Conservation (phyloP, 2,888 invertebrate genomes). For the Eremobia ochroleuca region DNA sequence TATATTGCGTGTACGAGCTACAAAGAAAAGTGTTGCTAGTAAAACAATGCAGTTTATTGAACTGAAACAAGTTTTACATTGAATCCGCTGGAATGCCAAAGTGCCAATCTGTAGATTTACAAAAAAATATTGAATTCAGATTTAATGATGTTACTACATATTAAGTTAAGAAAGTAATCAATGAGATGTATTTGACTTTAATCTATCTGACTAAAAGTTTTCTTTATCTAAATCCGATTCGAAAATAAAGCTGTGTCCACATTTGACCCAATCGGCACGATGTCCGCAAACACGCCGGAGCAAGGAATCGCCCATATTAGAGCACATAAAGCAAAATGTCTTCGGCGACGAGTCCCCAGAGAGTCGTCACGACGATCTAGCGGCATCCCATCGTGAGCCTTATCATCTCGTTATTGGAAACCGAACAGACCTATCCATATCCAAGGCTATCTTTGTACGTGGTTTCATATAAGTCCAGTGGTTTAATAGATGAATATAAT, state of each 20-base stretch:
- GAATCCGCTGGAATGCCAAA: not conserved
- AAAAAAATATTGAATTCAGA: not conserved
- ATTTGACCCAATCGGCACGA: conserved; percentile 5
- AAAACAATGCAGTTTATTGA: conserved; percentile 39
- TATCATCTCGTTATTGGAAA: conserved; percentile 82
- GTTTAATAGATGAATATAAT: not conserved
- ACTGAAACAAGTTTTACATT: conserved; percentile 4
- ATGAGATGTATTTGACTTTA: not conserved
- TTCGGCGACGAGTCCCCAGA: conserved; percentile 73
- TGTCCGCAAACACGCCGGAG: conserved; percentile 40
- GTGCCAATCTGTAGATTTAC: not conserved
- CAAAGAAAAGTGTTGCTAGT: conserved; percentile 8
- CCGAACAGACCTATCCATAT: conserved; percentile 82
- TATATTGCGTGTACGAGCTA: conserved; percentile 33
- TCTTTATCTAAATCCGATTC: conserved; percentile 10
- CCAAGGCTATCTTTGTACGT: conserved; percentile 76
- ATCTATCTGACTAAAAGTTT: not conserved
- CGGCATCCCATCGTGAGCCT: conserved; percentile 74
- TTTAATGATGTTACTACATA: not conserved
- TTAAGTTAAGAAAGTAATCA: not conserved
- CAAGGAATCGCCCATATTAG: conserved; percentile 74
- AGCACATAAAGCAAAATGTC: conserved; percentile 74
- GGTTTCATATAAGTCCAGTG: conserved; percentile 7
- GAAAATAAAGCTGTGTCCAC: conserved; percentile 25
- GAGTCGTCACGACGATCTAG: conserved; percentile 68